Base-by-base conservation (phyloP, 2,113 vertebrate species). In the Leptocoma aspasia region DNA sequence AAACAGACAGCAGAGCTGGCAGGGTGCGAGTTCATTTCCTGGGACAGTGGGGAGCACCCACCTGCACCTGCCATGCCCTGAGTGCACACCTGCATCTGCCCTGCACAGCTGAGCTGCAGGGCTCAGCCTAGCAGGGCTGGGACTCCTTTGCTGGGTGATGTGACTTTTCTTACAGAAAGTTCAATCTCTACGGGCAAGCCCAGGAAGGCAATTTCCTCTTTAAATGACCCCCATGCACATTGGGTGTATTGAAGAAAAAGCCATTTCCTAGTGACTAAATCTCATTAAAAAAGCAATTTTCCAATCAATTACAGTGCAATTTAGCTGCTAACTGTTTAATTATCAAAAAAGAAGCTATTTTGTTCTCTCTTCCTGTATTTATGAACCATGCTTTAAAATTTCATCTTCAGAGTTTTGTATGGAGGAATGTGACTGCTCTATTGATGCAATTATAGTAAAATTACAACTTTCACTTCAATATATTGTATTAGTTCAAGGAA, bases 221-320 rank as follows among this genome's bases (percentile, higher is more conserved):
- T 88, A 95, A 97, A 96, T 95, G 96, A 92, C 97, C 92, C 92
- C 94, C 85, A 63, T 95, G 93, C 86, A 94, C 92, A 90, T 33
- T 79, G 94, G 88, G 92, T 63, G 60, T 81, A 97, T 81, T 88
- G 86, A 92, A 96, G 94, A 89, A 96, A 94, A 94, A 95, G 76
- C 82, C 82, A 97, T 97, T 98, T 98, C 96, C 96, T 95, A 88
- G 94, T 97, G 91, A 96, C 97, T 98, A 97, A 97, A 97, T 97
- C 96, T 98, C 98, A 98, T 98, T 98, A 92, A 97, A 98, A 98
- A 98, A 97, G 96, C 97, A 98, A 98, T 98, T 98, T 98, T 94
- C 96, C 90, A 95, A 98, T 98, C 97, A 98, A 98, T 98, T 98
- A 97, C 97, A 97, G 96, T 96, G 92, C 92, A 97, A 96, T 98